Evolutionary conservation across 2,797 vertebrate genomes (phyloP).

Genomic region (Atherinosoma microstoma): DNA sequence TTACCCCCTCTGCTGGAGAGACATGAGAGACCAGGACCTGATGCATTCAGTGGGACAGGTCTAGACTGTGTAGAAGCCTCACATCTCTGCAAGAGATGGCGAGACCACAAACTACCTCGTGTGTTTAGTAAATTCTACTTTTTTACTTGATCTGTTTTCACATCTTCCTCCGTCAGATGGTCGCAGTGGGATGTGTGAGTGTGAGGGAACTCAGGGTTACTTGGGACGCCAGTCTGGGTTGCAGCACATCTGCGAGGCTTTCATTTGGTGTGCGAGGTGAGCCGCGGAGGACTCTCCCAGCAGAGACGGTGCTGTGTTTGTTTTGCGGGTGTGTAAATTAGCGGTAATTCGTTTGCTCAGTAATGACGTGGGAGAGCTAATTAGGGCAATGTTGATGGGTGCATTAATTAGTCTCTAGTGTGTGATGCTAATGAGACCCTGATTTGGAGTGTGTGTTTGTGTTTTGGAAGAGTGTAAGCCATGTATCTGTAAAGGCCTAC

Average conservation of each 20-base stretch:
- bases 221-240: slow-evolving; percentile 40
- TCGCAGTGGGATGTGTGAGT: background rate
- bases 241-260: slow-evolving; percentile 50
- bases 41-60: slow-evolving; percentile 21
- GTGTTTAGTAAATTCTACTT: background rate
- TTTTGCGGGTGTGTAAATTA: slow-evolving; percentile 86
- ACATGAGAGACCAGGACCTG: slow-evolving; percentile 48
- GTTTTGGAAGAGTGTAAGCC: slow-evolving; percentile 60
- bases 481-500: slow-evolving; percentile 63
- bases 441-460: slow-evolving; percentile 71
- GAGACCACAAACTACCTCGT: slow-evolving; percentile 1
- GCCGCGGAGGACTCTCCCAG: slow-evolving; percentile 71
- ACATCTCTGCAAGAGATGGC: background rate
- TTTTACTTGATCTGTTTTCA: slow-evolving; percentile 8
- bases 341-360: slow-evolving; percentile 86
- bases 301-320: slow-evolving; percentile 81
- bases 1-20: slow-evolving; percentile 79
- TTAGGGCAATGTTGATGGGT: slow-evolving; percentile 85
- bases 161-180: slow-evolving; percentile 1
- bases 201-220: slow-evolving; percentile 33
- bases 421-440: slow-evolving; percentile 85
- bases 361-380: slow-evolving; percentile 87
- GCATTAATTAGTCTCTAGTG: slow-evolving; percentile 87
- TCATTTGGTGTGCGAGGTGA: slow-evolving; percentile 62
- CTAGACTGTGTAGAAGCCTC: background rate